Evolutionary conservation across 2,113 vertebrate species (phyloP).

Genomic region (Leiothrix lutea): DNA sequence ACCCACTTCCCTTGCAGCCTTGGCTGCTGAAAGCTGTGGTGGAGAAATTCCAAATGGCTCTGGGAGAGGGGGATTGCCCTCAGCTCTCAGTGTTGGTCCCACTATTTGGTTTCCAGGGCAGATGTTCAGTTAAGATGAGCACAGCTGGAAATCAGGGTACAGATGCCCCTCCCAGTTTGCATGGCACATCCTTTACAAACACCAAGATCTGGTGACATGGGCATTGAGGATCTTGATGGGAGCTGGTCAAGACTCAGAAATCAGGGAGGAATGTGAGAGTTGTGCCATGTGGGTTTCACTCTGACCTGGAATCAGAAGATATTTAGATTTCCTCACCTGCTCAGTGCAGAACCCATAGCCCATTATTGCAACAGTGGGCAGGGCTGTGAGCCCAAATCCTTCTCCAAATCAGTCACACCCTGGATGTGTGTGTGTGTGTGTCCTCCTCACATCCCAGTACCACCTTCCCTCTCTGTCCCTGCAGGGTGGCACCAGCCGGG

Average conservation of each 20-base stretch:
- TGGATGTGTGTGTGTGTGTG: neutral
- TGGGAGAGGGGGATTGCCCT: neutral
- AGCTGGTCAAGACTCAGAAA: neutral
- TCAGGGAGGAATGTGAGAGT: neutral
- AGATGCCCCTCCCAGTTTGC: neutral
- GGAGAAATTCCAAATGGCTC: neutral
- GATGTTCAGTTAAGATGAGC: neutral
- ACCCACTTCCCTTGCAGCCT: neutral
- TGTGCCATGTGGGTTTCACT: neutral
- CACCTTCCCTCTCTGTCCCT: neutral
- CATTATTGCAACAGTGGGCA: fast-evolving
- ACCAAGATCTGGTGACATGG: neutral
- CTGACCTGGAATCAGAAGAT: neutral
- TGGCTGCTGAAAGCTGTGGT: neutral
- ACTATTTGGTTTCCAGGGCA: fast-evolving
- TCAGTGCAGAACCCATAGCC: neutral
- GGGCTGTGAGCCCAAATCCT: neutral
- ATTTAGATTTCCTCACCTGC: neutral
- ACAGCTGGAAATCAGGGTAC: neutral
- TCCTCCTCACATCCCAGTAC: neutral
- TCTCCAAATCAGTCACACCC: neutral
- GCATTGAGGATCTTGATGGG: neutral
- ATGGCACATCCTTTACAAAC: neutral
- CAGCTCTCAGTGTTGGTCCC: neutral
- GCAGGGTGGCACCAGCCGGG: constrained; percentile 82